Evolutionary conservation across 2,888 invertebrate genomes (phyloP).

Genomic region (Drosophila fulvimacula): DNA sequence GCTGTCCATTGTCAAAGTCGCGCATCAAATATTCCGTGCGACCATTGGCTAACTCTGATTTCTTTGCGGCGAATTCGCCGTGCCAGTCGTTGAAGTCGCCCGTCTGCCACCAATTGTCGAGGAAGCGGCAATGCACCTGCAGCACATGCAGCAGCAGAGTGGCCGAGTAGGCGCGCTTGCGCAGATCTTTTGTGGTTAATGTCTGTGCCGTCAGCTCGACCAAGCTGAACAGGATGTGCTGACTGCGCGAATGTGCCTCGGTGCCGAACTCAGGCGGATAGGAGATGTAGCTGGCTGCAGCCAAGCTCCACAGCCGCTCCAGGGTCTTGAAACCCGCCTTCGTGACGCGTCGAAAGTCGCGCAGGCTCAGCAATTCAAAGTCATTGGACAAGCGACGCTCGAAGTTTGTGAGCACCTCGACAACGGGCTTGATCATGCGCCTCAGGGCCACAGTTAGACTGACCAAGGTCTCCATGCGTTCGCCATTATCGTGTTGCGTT

Average conservation of each 20-base stretch:
- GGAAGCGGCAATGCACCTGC: slow-evolving; percentile 30
- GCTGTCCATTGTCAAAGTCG: background rate
- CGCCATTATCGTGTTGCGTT: background rate
- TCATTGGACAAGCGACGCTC: slow-evolving; percentile 16
- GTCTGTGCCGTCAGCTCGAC: background rate
- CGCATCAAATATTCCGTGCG: slow-evolving; percentile 24
- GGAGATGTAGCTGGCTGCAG: background rate
- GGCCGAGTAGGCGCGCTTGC: slow-evolving; percentile 1
- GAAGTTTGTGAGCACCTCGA: slow-evolving; percentile 40
- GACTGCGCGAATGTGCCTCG: slow-evolving; percentile 20
- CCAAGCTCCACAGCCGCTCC: slow-evolving; percentile 22
- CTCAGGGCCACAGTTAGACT: slow-evolving; percentile 19
- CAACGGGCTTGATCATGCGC: slow-evolving; percentile 43
- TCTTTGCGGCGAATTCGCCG: slow-evolving; percentile 31
- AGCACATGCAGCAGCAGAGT: slow-evolving; percentile 41
- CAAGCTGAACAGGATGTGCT: slow-evolving; percentile 13
- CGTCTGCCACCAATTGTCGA: slow-evolving; percentile 49
- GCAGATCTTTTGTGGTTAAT: background rate
- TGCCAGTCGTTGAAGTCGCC: slow-evolving; percentile 41
- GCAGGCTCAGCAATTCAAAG: background rate
- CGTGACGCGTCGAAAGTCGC: slow-evolving; percentile 11
- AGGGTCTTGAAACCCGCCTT: slow-evolving; percentile 6
- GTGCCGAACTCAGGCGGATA: background rate
- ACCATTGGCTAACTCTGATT: background rate
- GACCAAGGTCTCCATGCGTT: slow-evolving; percentile 8